Evolutionary conservation across 2,797 vertebrate genomes (phyloP).

Genomic region (Siniperca obscura): DNA sequence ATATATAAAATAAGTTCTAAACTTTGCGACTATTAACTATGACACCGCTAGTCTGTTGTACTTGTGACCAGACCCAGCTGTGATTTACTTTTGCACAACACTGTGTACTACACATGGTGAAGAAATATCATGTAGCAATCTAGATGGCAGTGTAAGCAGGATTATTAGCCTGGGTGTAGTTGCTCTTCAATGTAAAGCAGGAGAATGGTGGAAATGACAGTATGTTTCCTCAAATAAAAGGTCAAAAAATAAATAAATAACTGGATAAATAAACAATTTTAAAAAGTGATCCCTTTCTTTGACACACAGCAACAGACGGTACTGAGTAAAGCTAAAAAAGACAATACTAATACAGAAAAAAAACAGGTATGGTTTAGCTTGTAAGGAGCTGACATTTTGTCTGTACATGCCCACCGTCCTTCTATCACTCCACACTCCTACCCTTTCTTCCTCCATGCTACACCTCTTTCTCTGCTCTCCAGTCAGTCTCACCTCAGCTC

Average conservation of each 20-base stretch:
- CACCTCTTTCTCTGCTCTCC: not conserved
- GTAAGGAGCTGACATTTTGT: not conserved
- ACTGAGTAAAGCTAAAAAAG: not conserved
- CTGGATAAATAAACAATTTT: not conserved
- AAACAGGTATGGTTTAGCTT: not conserved
- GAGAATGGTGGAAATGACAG: not conserved
- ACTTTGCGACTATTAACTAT: not conserved
- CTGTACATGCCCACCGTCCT: no score
- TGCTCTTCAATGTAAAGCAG: not conserved
- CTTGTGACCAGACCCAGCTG: not conserved
- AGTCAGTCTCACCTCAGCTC: conserved; percentile 88
- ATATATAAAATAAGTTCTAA: not conserved
- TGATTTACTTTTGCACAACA: not conserved
- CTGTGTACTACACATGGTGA: not conserved
- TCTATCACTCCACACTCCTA: no score
- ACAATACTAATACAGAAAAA: not conserved
- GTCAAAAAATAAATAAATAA: not conserved
- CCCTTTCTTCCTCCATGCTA: not conserved
- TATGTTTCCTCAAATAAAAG: not conserved
- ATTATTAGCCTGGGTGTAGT: not conserved
- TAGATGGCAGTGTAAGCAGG: not conserved
- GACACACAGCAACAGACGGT: not conserved
- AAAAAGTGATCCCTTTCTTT: not conserved
- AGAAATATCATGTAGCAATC: no score
- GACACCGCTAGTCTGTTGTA: not conserved